Conservation (phyloP, 2,797 vertebrate species). For the Brachyrhaphis roseni region DNA sequence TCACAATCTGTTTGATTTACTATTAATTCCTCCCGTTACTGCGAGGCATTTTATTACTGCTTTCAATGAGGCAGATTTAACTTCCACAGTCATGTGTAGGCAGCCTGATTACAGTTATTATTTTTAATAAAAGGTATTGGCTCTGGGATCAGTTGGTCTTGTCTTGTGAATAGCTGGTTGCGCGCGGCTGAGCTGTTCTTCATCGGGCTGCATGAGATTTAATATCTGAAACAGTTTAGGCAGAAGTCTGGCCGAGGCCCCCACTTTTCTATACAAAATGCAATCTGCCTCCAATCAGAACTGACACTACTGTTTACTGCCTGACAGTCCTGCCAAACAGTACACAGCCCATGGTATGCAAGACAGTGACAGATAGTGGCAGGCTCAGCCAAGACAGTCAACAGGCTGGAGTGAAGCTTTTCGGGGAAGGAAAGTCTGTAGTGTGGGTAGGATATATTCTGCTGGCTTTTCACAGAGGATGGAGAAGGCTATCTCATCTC, state of each 20-base stretch:
- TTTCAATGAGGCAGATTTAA: conserved; percentile 68
- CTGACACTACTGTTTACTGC: conserved; percentile 70
- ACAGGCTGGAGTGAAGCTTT: conserved; percentile 67
- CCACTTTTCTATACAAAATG: conserved; percentile 57
- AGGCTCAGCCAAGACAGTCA: conserved; percentile 65
- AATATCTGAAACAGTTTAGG: conserved; percentile 64
- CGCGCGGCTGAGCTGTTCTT: conserved; percentile 34
- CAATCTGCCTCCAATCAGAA: conserved; percentile 76
- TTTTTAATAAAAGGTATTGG: conserved; percentile 75
- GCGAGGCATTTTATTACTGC: conserved; percentile 63
- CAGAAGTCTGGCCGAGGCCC: conserved; percentile 42
- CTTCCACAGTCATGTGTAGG: conserved; percentile 59
- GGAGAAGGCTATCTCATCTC: conserved; percentile 67
- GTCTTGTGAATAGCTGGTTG: conserved; percentile 62
- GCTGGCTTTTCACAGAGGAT: conserved; percentile 60
- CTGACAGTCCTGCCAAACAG: conserved; percentile 50
- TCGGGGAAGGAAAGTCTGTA: conserved; percentile 64
- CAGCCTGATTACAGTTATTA: conserved; percentile 80
- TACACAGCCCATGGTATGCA: conserved; percentile 42
- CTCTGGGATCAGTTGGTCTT: conserved; percentile 66
- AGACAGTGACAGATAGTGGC: conserved; percentile 65
- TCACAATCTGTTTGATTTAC: conserved; percentile 57
- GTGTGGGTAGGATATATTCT: conserved; percentile 63
- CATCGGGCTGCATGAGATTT: conserved; percentile 51
- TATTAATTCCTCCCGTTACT: conserved; percentile 57